These are phyloP conservation scores for Centruroides vittatus DNA, from an alignment of 1,140 invertebrate species.

Conservation along the genomic window DNA sequence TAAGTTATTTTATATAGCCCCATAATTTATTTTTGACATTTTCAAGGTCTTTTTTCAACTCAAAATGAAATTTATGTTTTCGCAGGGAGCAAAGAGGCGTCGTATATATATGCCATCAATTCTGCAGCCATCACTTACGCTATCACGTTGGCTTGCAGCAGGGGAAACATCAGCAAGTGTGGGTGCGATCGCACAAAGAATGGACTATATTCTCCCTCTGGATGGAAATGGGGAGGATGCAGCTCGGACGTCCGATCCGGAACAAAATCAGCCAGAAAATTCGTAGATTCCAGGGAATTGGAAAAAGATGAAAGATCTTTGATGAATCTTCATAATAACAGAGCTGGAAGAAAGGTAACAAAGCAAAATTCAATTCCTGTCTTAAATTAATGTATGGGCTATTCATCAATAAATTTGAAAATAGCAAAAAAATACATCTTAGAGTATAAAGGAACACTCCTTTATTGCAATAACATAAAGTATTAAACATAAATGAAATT, in stretches of 20 bases:
- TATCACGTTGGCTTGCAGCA: constrained; percentile 70
- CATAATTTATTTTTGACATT: no score
- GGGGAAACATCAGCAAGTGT: constrained; percentile 74
- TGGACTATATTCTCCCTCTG: constrained; percentile 19
- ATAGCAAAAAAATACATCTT: no score
- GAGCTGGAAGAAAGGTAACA: constrained; percentile 77
- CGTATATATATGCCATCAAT: constrained; percentile 78
- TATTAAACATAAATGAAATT: no score
- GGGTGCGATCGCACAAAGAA: constrained; percentile 48
- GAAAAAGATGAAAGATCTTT: constrained; percentile 69
- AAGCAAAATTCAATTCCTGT: not conserved
- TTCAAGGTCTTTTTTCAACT: no score
- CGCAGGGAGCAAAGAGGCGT: constrained; percentile 77
- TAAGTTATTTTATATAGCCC: no score
- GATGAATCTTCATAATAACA: constrained; percentile 97
- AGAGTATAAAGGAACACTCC: no score
- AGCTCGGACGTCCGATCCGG: constrained; percentile 34
- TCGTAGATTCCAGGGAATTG: constrained; percentile 63
- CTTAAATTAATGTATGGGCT: no score
- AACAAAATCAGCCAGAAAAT: constrained; percentile 29
- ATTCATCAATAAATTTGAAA: no score
- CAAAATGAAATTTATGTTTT: constrained; percentile 9
- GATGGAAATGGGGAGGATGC: constrained; percentile 34
- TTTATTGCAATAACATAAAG: no score
- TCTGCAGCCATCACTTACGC: constrained; percentile 77